These are phyloP conservation scores for Stenchaetothrips biformis DNA, from an alignment of 2,888 invertebrate species.

Conservation along the genomic window DNA sequence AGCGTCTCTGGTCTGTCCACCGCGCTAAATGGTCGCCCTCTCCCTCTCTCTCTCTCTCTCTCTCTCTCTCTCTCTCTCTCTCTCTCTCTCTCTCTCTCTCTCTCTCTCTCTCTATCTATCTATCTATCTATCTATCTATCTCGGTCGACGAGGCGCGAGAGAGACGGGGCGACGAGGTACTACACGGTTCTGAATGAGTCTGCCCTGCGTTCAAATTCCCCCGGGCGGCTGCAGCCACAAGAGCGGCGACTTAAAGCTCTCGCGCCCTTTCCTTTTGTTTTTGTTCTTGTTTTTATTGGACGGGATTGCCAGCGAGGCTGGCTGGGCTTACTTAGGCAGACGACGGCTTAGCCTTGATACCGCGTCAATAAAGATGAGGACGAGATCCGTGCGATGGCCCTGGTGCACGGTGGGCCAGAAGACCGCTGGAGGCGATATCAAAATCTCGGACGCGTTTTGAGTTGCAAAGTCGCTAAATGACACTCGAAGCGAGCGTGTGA, in stretches of 20 bases:
- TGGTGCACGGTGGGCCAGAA: too few species aligned
- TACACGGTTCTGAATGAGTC: not conserved
- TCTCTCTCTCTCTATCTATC: too few species aligned
- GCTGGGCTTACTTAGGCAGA: not conserved
- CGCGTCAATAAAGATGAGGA: too few species aligned
- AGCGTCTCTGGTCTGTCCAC: too few species aligned
- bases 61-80: too few species aligned
- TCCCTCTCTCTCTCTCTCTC: too few species aligned
- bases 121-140: too few species aligned
- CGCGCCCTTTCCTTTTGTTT: slow-evolving; percentile 23
- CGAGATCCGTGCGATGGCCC: slow-evolving; percentile 28
- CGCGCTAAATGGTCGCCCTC: too few species aligned
- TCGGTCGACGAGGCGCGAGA: not conserved
- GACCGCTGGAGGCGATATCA: slow-evolving; percentile 38
- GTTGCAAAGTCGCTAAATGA: too few species aligned
- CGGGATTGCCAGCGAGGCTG: not conserved
- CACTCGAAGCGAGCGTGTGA: too few species aligned
- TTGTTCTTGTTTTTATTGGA: slow-evolving; percentile 20
- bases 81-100: too few species aligned
- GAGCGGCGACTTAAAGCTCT: slow-evolving; percentile 9
- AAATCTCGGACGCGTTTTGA: slow-evolving; percentile 41
- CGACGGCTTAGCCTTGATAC: too few species aligned
- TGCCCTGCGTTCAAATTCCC: slow-evolving; percentile 30
- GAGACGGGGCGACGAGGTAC: not conserved
- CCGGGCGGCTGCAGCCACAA: slow-evolving; percentile 22